Conservation (phyloP, 2,113 vertebrate species). For the Chunga burmeisteri region DNA sequence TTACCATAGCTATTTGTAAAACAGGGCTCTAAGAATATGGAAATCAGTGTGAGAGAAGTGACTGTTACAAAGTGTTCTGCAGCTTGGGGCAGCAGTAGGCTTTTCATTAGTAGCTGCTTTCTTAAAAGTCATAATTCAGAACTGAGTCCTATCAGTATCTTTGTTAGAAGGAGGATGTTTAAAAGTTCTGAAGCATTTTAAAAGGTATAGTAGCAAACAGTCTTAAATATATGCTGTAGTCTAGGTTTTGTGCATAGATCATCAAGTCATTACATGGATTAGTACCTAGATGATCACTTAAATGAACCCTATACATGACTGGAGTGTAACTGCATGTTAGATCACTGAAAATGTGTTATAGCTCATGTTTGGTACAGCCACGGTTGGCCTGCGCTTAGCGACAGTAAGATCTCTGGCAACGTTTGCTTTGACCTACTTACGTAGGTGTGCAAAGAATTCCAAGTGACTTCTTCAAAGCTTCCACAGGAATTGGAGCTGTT, state of each 20-base stretch:
- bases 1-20: neutral
- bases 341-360: neutral
- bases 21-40: neutral
- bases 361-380: neutral
- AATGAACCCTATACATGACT: neutral
- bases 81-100: rapidly evolving
- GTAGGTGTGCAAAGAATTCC: neutral
- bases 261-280: neutral
- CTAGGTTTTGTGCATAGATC: neutral
- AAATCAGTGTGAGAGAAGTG: neutral
- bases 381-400: neutral
- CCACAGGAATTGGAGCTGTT: neutral
- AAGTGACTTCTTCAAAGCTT: neutral
- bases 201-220: neutral
- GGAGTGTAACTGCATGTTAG: neutral
- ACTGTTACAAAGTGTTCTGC: neutral
- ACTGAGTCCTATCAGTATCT: neutral
- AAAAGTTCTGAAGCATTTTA: neutral
- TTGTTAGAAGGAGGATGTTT: neutral
- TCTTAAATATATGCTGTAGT: neutral
- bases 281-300: neutral
- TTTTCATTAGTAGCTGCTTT: neutral
- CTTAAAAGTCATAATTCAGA: neutral
- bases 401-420: neutral
- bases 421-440: neutral